Evolutionary conservation across 2,888 invertebrate genomes (phyloP), one percentile per base, ranked within the genome.

Genomic region (Proisotoma minuta): DNA sequence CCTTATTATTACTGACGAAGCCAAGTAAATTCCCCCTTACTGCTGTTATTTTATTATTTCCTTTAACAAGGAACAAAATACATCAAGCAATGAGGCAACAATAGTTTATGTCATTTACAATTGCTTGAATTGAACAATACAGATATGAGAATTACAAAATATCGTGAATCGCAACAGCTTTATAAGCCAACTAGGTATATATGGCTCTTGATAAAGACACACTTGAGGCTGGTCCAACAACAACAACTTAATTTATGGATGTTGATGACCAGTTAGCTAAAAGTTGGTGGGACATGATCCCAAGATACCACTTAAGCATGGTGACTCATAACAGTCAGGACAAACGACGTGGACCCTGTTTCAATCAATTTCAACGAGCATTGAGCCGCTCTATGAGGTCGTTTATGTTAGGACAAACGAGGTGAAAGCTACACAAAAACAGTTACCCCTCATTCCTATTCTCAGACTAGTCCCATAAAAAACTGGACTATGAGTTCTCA

Each of bases 341-440:
- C 63, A 60, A 70, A 67, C 64, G 65, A 66, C 61, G 63, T 59
- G 43, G 43, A 56, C 40, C 40, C 61, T 62, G 64, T 68, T 70
- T 70, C 70, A 68, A 70, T 70, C 70, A 70, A 70, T 68, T 68
- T 68, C 59, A 65, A 62, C 58, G 59, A 57, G 53, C 60, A 39
- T 60, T 52, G 53, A 59, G 34, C 54, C 54, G 54, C 48, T 60
- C 56, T 49, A 48, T 49, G 27, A 49, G 61, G 50, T 57, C 61
- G 57, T 61, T 61, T 48, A 51, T 27, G 57, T 50, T 43, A 57
- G 60, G 58, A 53, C 57, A 60, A 61, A 66, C 62, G 65, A 69
- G 66, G 66, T 66, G 66, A 69, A 65, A 65, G 65, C 63, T 57
- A 54, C 59, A 59, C 56, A 59, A 60, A 60, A 60, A 60, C 60